Percentiles rank a stretch among this genome's conserved stretches.
These are phyloP conservation scores for Piezodorus guildinii DNA, from an alignment of 1,140 invertebrate species.

Conservation along the genomic window DNA sequence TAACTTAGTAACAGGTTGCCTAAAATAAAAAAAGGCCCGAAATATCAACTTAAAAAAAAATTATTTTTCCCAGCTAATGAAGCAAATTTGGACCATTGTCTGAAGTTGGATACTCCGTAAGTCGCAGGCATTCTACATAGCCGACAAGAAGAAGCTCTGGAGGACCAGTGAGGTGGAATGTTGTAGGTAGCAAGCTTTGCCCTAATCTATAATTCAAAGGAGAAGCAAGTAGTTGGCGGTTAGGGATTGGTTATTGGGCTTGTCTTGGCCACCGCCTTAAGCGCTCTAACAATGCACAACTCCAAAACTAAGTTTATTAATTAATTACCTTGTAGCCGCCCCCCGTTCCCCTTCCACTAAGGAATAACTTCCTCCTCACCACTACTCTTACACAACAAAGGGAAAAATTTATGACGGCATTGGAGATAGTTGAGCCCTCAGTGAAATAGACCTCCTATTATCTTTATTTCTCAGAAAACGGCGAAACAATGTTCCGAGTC, in stretches of 20 bases:
- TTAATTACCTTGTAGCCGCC: constrained; percentile 18
- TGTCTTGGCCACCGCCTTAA: constrained; percentile 18
- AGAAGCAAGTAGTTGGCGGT: constrained; percentile 18
- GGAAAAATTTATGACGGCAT: constrained; percentile 21
- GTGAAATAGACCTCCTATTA: no score
- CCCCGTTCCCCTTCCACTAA: neutral
- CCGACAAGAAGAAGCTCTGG: no score
- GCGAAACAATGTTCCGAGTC: no score
- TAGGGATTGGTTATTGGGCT: constrained; percentile 11
- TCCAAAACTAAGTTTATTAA: constrained; percentile 22
- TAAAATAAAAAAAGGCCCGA: no score
- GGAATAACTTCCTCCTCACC: constrained; percentile 18
- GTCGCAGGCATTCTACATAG: no score
- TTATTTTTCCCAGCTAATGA: no score
- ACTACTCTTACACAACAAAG: constrained; percentile 14
- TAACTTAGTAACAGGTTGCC: no score
- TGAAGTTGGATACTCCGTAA: no score
- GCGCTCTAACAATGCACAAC: constrained; percentile 22
- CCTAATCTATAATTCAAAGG: constrained; percentile 19
- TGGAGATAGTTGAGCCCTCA: neutral
- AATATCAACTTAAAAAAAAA: no score
- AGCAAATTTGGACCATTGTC: no score
- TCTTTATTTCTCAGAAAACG: no score
- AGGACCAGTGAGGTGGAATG: neutral
- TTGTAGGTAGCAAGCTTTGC: neutral